These are phyloP conservation scores for Rhea pennata DNA, from an alignment of 2,113 vertebrate species.

Conservation along the genomic window DNA sequence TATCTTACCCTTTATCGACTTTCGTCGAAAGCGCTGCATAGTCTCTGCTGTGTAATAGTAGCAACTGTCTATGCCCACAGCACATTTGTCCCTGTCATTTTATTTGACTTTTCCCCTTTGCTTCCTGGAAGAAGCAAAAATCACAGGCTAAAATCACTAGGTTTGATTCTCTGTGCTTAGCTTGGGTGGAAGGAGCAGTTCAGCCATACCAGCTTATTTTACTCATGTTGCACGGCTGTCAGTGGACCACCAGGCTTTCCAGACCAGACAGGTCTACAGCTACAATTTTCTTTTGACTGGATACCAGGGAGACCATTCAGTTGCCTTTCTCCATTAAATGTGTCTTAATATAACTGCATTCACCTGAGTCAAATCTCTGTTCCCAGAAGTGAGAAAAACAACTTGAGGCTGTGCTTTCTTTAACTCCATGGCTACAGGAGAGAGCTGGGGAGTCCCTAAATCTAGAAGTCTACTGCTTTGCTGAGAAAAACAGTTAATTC, in stretches of 20 bases:
- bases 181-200: neutral
- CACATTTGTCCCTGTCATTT: neutral
- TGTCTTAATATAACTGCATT: neutral
- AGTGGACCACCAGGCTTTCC: neutral
- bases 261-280: neutral
- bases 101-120: neutral
- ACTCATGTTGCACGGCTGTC: neutral
- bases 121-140: neutral
- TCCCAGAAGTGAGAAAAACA: neutral
- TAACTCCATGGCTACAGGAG: neutral
- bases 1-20: neutral
- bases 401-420: neutral
- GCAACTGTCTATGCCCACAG: neutral
- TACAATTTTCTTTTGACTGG: neutral
- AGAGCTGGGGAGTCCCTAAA: neutral
- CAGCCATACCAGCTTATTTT: neutral
- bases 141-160: neutral
- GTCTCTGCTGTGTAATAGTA: neutral
- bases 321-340: neutral
- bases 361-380: neutral
- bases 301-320: neutral
- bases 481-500: neutral
- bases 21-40: neutral
- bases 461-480: neutral
- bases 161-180: neutral